Evolutionary conservation across 1,140 invertebrate species (phyloP).

Genomic region (Dreissena polymorpha): DNA sequence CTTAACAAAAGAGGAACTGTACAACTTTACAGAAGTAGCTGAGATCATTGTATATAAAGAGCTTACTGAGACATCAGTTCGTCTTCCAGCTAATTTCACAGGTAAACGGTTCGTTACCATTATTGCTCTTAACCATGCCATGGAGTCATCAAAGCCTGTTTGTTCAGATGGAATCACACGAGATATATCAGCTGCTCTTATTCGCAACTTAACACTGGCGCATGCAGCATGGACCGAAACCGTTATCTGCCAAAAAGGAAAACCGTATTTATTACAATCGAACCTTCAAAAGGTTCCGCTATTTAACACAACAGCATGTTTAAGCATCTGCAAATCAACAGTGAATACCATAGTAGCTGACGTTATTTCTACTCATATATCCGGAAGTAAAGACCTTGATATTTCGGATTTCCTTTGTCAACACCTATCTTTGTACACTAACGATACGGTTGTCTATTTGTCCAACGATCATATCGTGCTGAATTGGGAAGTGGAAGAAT

Average conservation of each 20-base stretch:
- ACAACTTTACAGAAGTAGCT: no score
- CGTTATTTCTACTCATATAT: neutral
- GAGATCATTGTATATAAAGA: neutral
- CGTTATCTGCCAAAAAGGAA: no score
- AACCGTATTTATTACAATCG: no score
- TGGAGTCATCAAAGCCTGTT: no score
- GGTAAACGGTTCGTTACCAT: slow-evolving; percentile 50
- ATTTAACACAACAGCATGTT: neutral
- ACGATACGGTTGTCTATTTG: slow-evolving; percentile 48
- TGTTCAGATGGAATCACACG: no score
- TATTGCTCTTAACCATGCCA: slow-evolving; percentile 60
- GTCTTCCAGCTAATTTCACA: slow-evolving; percentile 28
- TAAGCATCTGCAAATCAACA: neutral
- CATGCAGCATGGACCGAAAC: no score
- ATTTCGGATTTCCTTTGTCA: no score
- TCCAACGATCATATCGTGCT: slow-evolving; percentile 49
- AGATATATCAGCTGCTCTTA: no score
- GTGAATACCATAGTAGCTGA: neutral
- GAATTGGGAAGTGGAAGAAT: slow-evolving; percentile 37
- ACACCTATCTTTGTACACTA: neutral
- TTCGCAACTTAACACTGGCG: no score
- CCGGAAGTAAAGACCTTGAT: no score
- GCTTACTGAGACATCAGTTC: neutral
- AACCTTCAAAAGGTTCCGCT: no score
- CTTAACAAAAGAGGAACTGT: no score